Conservation (phyloP, 2,113 vertebrate species). For the Philantomba maxwellii region DNA sequence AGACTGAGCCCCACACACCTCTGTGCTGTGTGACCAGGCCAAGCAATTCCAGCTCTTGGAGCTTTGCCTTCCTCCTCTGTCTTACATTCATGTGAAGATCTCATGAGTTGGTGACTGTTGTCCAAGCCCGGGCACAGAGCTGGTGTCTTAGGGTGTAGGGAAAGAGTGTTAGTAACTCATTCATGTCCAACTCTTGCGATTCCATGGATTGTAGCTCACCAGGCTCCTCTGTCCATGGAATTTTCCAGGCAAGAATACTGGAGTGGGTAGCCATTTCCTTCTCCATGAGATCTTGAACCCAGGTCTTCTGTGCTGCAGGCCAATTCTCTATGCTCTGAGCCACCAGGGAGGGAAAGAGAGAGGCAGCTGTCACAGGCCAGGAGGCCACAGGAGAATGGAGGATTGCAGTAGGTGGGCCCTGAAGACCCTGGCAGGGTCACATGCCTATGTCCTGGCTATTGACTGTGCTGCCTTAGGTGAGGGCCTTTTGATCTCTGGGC, state of each 20-base stretch:
- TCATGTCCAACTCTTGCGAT: neutral
- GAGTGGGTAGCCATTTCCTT: neutral
- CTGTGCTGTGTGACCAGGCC: neutral
- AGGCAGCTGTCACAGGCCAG: neutral
- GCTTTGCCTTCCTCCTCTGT: neutral
- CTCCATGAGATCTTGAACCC: neutral
- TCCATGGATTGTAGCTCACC: neutral
- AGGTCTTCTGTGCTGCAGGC: neutral
- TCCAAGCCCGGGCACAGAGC: neutral
- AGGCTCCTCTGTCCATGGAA: neutral
- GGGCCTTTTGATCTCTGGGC: neutral
- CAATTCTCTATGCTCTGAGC: neutral
- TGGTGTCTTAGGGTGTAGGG: neutral
- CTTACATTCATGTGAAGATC: neutral
- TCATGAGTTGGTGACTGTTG: neutral
- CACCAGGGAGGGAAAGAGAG: neutral
- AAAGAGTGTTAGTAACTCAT: neutral
- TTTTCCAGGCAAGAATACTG: neutral
- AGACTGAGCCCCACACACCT: neutral
- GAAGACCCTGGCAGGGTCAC: neutral
- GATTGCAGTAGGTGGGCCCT: neutral
- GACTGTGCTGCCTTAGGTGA: neutral
- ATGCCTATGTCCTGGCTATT: neutral
- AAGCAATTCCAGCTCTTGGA: neutral
- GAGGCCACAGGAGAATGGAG: neutral